A percentile compares a stretch with the other conserved stretches of the same genome.
Conservation (phyloP, 2,113 vertebrate genomes). For the Otis tarda region DNA sequence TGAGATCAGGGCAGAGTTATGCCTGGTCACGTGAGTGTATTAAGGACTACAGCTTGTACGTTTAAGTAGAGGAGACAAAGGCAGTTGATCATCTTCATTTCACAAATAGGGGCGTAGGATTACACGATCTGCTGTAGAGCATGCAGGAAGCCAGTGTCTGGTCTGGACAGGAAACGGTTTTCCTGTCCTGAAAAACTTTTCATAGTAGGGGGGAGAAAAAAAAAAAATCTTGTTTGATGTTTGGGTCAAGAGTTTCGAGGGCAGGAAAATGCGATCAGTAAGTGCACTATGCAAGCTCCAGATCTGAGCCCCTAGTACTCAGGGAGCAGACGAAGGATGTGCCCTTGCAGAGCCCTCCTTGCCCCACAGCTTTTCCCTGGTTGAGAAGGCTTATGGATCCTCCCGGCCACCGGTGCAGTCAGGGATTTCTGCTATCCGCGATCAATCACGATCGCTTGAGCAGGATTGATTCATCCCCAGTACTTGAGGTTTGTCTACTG, state of each 20-base stretch:
- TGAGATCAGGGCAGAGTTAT: slow-evolving; percentile 51
- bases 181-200: slow-evolving; percentile 65
- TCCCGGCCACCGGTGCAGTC: background rate
- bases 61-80: slow-evolving; percentile 52
- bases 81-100: slow-evolving; percentile 62
- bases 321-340: background rate
- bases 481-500: background rate
- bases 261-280: background rate
- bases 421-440: background rate
- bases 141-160: slow-evolving; percentile 58
- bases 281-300: background rate
- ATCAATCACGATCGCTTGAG: background rate
- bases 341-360: background rate
- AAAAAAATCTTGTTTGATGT: background rate
- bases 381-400: background rate
- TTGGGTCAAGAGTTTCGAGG: background rate
- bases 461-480: background rate
- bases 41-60: background rate
- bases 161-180: slow-evolving; percentile 58
- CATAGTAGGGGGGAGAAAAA: background rate
- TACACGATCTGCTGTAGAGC: slow-evolving; percentile 41
- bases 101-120: slow-evolving; percentile 50
- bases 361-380: background rate
- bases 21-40: background rate
- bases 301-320: background rate